phyloP scores from a whole-genome alignment of 2,888 invertebrate species.

The Macaria notata region DNA sequence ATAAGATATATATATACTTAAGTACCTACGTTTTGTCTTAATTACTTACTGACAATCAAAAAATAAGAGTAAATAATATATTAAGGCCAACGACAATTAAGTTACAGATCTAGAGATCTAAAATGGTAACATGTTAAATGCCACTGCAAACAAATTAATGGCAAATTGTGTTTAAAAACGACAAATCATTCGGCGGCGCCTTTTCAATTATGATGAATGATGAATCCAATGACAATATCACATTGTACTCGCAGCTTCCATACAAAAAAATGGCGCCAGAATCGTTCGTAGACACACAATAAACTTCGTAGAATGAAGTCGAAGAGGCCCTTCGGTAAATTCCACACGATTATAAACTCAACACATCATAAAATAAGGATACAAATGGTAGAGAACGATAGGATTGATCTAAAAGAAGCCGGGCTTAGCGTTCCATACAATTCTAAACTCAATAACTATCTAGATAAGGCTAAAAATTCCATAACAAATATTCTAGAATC shows the following conservation, averaged over 20 bases:
- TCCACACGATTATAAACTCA: constrained; percentile 23
- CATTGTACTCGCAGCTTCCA: constrained; percentile 9
- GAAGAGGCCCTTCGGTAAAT: constrained; percentile 27
- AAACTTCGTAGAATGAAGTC: constrained; percentile 39
- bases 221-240: constrained; percentile 28
- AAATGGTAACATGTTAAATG: too few species aligned
- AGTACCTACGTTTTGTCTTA: too few species aligned
- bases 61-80: too few species aligned
- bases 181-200: constrained; percentile 27
- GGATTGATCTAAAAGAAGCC: constrained; percentile 23
- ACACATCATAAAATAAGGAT: constrained; percentile 12
- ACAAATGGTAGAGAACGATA: constrained; percentile 19
- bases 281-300: constrained; percentile 43
- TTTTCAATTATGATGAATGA: constrained; percentile 25
- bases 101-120: too few species aligned
- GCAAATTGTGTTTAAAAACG: constrained; percentile 24
- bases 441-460: constrained; percentile 13
- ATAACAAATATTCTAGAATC: constrained; percentile 1
- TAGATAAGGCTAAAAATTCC: constrained; percentile 26
- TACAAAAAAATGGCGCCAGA: constrained; percentile 45
- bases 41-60: too few species aligned
- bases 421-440: constrained; percentile 16
- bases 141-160: constrained; percentile 8
- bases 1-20: too few species aligned
- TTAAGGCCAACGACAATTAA: too few species aligned